Conservation (phyloP, 2,113 vertebrate genomes). For the Onychorhynchus coronatus region DNA sequence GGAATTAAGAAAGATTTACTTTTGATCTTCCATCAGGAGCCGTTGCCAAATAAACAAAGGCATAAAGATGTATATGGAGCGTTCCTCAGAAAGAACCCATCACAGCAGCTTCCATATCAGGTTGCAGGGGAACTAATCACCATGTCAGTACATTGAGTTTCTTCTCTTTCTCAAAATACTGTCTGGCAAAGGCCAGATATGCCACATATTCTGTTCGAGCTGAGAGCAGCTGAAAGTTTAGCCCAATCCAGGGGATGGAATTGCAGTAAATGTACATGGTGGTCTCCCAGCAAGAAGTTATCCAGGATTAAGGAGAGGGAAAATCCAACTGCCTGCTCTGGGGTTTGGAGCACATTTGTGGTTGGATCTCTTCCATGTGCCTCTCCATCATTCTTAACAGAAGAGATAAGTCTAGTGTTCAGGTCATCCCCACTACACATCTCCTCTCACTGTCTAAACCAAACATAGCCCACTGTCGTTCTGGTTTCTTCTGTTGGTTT, state of each 20-base stretch:
- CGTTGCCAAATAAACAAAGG: constrained; percentile 29
- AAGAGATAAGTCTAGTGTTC: background rate
- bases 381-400: background rate
- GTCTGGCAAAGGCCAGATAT: background rate
- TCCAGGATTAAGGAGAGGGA: background rate
- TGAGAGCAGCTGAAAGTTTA: background rate
- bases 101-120: background rate
- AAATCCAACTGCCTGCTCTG: background rate
- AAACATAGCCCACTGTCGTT: background rate
- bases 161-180: background rate
- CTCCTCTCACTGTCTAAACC: background rate
- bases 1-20: constrained; percentile 41
- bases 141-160: background rate
- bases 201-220: background rate
- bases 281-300: background rate
- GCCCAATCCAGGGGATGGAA: background rate
- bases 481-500: background rate
- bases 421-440: background rate
- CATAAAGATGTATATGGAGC: background rate
- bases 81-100: background rate
- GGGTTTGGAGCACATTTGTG: background rate
- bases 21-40: constrained; percentile 2
- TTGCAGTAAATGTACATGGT: background rate
- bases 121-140: background rate
- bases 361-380: background rate